Conservation (phyloP, 2,113 vertebrate genomes). For the Tursiops truncatus region DNA sequence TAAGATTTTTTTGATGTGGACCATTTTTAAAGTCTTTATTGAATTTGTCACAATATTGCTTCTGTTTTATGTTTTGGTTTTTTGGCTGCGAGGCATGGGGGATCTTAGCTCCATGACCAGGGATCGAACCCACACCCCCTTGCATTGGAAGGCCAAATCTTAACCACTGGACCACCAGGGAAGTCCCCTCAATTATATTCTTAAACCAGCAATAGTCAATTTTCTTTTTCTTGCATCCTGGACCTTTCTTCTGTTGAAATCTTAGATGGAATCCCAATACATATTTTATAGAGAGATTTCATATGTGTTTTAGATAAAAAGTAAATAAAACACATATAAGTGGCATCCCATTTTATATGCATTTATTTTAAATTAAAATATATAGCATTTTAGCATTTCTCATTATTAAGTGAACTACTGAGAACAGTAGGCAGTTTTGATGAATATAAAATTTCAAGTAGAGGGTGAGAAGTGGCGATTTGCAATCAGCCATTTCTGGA, state of each 20-base stretch:
- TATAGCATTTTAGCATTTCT: not conserved
- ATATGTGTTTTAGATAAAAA: not conserved
- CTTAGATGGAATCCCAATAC: not conserved
- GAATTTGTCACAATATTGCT: too few relatives aligned
- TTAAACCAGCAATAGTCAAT: not conserved
- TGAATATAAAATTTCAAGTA: not conserved
- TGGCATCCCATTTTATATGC: not conserved
- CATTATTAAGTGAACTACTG: not conserved
- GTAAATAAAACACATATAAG: not conserved
- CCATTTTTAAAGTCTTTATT: too few relatives aligned
- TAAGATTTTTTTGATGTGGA: too few relatives aligned
- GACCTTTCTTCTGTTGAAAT: not conserved
- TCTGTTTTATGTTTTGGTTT: too few relatives aligned
- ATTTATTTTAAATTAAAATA: constrained; percentile 18
- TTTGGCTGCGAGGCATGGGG: too few relatives aligned
- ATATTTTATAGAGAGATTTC: not conserved
- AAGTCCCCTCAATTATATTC: not conserved
- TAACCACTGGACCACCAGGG: too few relatives aligned
- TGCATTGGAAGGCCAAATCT: too few relatives aligned
- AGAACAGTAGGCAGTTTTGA: not conserved
- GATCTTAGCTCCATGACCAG: too few relatives aligned
- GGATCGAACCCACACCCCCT: too few relatives aligned
- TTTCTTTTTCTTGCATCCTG: not conserved
- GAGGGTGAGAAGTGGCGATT: not conserved
- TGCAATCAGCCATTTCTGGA: not conserved